Evolutionary conservation across 2,797 vertebrate species (phyloP), one percentile per base, ranked within the genome.

Genomic region (Phalloptychus januarius): DNA sequence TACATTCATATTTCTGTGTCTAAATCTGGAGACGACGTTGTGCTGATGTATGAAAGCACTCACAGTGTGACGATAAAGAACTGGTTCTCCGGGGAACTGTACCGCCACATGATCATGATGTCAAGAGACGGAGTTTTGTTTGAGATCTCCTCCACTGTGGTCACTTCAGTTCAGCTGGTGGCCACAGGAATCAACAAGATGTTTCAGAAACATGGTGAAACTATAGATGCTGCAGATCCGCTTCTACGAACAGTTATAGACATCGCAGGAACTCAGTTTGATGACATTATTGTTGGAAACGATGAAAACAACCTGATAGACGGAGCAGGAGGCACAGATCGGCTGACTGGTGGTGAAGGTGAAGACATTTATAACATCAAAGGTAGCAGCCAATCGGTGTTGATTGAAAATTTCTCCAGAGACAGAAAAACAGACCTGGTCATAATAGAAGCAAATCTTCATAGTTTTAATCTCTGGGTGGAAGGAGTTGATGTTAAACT

Each of bases 311-410:
- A 93, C 54, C 12, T 91, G 33, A 83, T 93, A 1, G 87, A 89
- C 52, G 92, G 93, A 12, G 88, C 86, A 72, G 89, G 89, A 54
- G 92, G 92, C 69, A 5, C 0, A 0, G 91, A 94, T 81, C 33
- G 0, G n/a, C 13, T 93, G 67, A 71, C 33, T 33, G 92, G 90
- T 40, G 77, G 83, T 50, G 87, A 91, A 42, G 90, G 89, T 75
- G 90, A 90, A 54, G 90, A 94, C 42, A 71, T 87, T 13, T 93
- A 93, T 76, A 65, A 91, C 23, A 85, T 93, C 42, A 86, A 89
- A 67, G 36, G 50, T 18, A 77, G 67, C 73, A 8, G 44, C 0
- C 0, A 10, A 4, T 80, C 28, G 8, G 82, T 89, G 31, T 0
- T 2, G 0, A 91, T 92, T 79, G 73, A 89, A 28, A 93, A 93